Base-by-base conservation (phyloP, 2,113 vertebrate species). In the Orycteropus afer region DNA sequence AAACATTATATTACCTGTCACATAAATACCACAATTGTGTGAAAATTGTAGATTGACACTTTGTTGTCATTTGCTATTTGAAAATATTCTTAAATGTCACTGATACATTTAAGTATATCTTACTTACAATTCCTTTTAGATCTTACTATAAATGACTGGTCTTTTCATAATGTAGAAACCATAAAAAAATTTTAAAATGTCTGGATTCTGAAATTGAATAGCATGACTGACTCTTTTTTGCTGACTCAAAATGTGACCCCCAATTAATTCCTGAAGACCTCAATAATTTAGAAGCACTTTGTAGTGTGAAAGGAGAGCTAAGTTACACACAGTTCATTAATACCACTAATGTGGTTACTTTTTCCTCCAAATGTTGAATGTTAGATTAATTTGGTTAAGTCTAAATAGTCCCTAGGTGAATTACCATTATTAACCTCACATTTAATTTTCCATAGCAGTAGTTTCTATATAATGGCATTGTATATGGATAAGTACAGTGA, bases 291-390 rank as follows among this genome's bases (percentile, higher is more conserved):
- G 71, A 76, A 81, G 53, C 55, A 89, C 79, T 91, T 89, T 91
- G 51, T 74, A 80, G 63, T 94, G 69, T 93, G 57, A 93, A 93
- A 85, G 47, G 61, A 89, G 27, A 80, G 6, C 59, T 91, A 89
- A 94, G 79, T 82, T 86, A 83, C 90, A 82, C 83, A 71, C 8
- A 79, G 92, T 89, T 94, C 86, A 96, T 93, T 89, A 96, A 83
- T 91, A 55, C 27, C 59, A 59, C 42, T 91, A 91, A 93, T 69
- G 80, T 47, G 81, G 53, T 91, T 93, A 80, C 47, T 78, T 82
- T 93, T 91, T 37, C 34, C 7, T 59, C 25, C 32, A 59, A 93
- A 84, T 67, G 59, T 88, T 90, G 86, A 93, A 51, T 87, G 79
- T 89, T 63, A 81, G 22, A 91, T 82, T 93, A 94, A 93, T 82